phyloP scores from a whole-genome alignment of 2,113 vertebrate genomes.

The Corythoichthys intestinalis region DNA sequence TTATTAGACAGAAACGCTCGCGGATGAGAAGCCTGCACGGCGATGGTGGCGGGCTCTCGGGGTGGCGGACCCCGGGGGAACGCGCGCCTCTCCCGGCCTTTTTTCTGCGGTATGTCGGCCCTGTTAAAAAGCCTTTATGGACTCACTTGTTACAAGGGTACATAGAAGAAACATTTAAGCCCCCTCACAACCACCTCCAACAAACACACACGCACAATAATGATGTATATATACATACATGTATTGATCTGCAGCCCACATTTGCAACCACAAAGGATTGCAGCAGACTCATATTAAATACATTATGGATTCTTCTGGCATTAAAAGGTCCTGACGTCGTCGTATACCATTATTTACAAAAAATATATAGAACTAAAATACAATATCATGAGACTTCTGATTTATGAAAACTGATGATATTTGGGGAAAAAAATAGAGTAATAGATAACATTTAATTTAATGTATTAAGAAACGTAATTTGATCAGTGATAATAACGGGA shows the following conservation, averaged over 20 bases:
- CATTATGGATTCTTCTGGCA: neutral
- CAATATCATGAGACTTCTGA: neutral
- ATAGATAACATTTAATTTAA: too few species aligned
- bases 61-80: slow-evolving; percentile 57
- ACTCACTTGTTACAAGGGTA: slow-evolving; percentile 57
- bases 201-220: slow-evolving; percentile 17
- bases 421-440: too few species aligned
- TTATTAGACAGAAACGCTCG: slow-evolving; percentile 54
- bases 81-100: slow-evolving; percentile 53
- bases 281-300: slow-evolving; percentile 23
- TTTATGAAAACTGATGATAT: too few species aligned
- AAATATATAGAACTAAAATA: neutral
- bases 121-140: slow-evolving; percentile 50
- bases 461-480: too few species aligned
- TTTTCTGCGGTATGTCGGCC: slow-evolving; percentile 59
- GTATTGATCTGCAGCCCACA: slow-evolving; percentile 40
- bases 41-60: slow-evolving; percentile 50
- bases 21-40: slow-evolving; percentile 43
- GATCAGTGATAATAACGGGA: too few species aligned
- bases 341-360: neutral
- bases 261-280: slow-evolving; percentile 39
- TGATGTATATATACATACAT: slow-evolving; percentile 24
- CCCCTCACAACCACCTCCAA: neutral
- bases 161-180: slow-evolving; percentile 22
- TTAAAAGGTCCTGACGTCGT: neutral